Evolutionary conservation across 2,888 invertebrate genomes (phyloP).

Genomic region (Argyresthia goedartella): DNA sequence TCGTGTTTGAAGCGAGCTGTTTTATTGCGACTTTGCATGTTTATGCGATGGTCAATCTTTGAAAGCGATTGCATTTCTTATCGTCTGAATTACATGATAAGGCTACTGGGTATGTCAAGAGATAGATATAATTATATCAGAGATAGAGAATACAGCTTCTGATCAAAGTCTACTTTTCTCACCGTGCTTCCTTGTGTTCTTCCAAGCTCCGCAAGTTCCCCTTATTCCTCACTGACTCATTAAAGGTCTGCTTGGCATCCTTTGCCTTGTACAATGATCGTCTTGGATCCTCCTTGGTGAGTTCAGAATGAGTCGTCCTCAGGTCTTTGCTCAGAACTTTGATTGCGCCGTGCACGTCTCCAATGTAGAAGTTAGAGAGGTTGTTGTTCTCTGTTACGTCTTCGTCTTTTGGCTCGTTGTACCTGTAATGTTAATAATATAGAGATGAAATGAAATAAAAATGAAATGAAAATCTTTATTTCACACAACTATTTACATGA

Average conservation of each 20-base stretch:
- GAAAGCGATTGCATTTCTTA: no score
- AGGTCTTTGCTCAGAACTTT: neutral
- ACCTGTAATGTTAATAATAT: slow-evolving; percentile 1
- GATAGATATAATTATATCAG: no score
- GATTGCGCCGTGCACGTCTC: slow-evolving; percentile 23
- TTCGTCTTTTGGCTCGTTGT: slow-evolving; percentile 22
- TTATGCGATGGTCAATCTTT: no score
- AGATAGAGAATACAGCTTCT: no score
- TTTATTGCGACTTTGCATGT: no score
- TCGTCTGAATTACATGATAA: no score
- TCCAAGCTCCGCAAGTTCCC: slow-evolving; percentile 32
- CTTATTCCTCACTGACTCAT: slow-evolving; percentile 41
- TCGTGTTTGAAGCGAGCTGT: no score
- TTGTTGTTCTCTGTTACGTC: slow-evolving; percentile 16
- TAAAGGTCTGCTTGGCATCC: slow-evolving; percentile 46
- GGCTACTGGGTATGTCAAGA: no score
- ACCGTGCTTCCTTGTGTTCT: slow-evolving; percentile 26
- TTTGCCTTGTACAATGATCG: neutral
- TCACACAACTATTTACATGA: no score
- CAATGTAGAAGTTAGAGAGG: slow-evolving; percentile 38
- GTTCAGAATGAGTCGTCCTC: neutral
- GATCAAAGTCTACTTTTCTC: no score
- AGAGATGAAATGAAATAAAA: no score
- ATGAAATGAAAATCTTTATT: no score
- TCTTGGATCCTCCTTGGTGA: neutral